These are phyloP conservation scores for Limnephilus marmoratus DNA, from an alignment of 2,888 invertebrate genomes.

Conservation along the genomic window DNA sequence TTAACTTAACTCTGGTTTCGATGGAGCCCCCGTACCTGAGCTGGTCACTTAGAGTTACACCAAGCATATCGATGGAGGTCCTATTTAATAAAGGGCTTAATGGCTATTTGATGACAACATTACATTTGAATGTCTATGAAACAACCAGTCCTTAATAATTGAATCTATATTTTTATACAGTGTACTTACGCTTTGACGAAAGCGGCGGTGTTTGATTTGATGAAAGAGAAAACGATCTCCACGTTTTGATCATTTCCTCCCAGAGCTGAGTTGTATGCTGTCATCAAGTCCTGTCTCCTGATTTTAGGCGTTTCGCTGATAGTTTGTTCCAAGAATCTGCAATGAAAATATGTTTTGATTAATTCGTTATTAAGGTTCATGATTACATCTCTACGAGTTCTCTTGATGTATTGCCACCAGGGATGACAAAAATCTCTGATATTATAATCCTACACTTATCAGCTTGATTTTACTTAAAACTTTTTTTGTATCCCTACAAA, in stretches of 20 bases:
- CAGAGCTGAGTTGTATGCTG: constrained; percentile 75
- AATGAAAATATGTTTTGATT: constrained; percentile 7
- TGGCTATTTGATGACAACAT: no score
- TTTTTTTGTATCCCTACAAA: background rate
- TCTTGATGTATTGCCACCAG: no score
- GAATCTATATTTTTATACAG: background rate
- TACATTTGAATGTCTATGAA: no score
- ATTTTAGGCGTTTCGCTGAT: constrained; percentile 67
- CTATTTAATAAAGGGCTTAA: no score
- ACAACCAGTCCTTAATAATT: background rate
- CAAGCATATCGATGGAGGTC: no score
- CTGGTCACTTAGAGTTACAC: no score
- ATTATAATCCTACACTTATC: background rate
- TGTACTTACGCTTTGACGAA: constrained; percentile 72
- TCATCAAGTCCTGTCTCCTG: constrained; percentile 73
- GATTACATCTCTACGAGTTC: background rate
- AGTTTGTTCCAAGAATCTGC: constrained; percentile 60
- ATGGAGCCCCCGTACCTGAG: no score
- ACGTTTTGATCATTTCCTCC: constrained; percentile 76
- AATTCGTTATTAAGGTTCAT: background rate
- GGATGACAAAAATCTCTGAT: background rate
- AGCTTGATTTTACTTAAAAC: background rate
- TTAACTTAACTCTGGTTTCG: no score
- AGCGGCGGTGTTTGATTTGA: constrained; percentile 72
- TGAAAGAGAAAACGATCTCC: constrained; percentile 75